phyloP scores from a whole-genome alignment of 2,113 vertebrate species.

The Rhagologus leucostigma region DNA sequence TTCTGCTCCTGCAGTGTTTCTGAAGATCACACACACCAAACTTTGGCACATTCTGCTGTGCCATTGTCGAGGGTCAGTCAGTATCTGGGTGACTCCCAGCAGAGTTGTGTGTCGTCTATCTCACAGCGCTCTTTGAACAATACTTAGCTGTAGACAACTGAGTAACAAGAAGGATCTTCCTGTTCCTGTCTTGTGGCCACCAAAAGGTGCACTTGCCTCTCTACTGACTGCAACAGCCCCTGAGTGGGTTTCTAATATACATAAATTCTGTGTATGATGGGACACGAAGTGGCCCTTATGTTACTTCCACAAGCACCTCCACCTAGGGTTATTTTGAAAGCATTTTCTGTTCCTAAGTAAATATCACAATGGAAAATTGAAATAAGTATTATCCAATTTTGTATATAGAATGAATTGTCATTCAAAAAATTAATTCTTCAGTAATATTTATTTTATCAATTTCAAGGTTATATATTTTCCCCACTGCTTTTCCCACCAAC shows the following conservation, averaged over 20 bases:
- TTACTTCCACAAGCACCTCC: neutral
- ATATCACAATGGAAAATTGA: neutral
- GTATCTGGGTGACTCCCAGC: neutral
- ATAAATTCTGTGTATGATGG: neutral
- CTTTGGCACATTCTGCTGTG: neutral
- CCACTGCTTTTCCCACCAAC: neutral
- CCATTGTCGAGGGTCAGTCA: rapidly evolving
- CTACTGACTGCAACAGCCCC: neutral
- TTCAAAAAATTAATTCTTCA: neutral
- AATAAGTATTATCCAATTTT: neutral
- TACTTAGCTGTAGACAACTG: neutral
- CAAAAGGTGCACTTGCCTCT: neutral
- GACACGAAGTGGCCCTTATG: neutral
- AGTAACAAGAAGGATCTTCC: neutral
- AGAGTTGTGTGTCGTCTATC: neutral
- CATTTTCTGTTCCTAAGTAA: neutral
- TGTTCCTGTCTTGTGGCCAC: neutral
- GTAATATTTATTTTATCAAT: neutral
- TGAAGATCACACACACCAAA: neutral
- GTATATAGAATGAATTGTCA: neutral
- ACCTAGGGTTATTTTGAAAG: neutral
- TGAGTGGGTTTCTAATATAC: neutral
- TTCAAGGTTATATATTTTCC: neutral
- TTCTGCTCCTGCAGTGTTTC: neutral
- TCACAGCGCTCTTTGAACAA: neutral